Percentiles rank a stretch among this genome's conserved stretches.
phyloP scores from a whole-genome alignment of 1,140 invertebrate genomes.

The Dendrolimus punctatus region DNA sequence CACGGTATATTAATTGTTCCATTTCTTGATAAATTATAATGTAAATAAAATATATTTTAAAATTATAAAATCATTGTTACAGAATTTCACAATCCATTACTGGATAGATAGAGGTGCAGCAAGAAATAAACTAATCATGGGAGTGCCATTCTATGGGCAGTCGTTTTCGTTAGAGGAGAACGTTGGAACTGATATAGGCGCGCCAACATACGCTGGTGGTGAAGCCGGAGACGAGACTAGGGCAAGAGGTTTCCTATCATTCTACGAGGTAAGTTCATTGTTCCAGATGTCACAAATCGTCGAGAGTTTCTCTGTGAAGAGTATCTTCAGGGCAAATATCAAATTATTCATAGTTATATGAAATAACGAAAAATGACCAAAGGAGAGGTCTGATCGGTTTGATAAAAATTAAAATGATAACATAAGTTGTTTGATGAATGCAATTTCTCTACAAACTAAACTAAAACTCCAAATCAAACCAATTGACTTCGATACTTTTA shows the following conservation, averaged over 20 bases:
- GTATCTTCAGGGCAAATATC: too few species aligned
- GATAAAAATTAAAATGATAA: too few species aligned
- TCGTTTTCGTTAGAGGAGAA: slow-evolving; percentile 83
- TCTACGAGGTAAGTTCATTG: slow-evolving; percentile 82
- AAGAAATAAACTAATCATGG: slow-evolving; percentile 83
- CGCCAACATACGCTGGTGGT: slow-evolving; percentile 81
- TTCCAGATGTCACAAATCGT: not conserved
- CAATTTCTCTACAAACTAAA: too few species aligned
- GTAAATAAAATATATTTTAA: not conserved
- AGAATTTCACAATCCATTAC: slow-evolving; percentile 88
- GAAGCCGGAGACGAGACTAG: slow-evolving; percentile 85
- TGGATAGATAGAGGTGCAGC: slow-evolving; percentile 86
- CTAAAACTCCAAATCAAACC: too few species aligned
- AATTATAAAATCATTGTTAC: slow-evolving; percentile 25
- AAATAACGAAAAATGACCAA: too few species aligned
- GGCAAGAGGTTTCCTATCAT: slow-evolving; percentile 86
- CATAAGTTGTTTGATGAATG: too few species aligned
- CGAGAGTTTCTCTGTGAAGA: too few species aligned
- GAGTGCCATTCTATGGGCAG: slow-evolving; percentile 89
- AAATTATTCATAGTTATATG: too few species aligned
- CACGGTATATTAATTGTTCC: slow-evolving; percentile 67
- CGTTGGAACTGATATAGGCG: slow-evolving; percentile 76
- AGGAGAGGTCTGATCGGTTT: too few species aligned
- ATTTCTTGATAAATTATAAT: not conserved
- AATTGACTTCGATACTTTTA: too few species aligned